Evolutionary conservation across 2,888 invertebrate species (phyloP), one percentile per base, ranked within the genome.

Genomic region (Tipula helvola): DNA sequence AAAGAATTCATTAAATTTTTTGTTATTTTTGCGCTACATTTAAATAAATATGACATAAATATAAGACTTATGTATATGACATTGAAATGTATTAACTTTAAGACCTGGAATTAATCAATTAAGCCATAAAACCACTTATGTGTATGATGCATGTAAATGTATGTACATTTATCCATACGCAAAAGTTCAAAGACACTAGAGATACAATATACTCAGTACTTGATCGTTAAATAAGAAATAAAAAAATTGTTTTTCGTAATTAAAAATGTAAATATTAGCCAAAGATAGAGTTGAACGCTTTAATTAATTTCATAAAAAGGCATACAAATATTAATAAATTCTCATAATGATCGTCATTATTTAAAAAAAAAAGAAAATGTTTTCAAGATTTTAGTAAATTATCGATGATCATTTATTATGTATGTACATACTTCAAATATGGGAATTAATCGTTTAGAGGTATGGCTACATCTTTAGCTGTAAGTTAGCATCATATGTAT

Each of bases 261-360:
- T 71, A 71, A 71, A 71, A 71, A 71, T 71, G 71, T 71, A 71
- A 71, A 71, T 71, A 71, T 71, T 71, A 71, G 71, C 71, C 71
- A 71, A 71, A 71, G 71, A 71, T 71, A 18, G 71, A 71, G 71
- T 71, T 71, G 71, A 71, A 71, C 71, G 71, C 71, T 71, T 71
- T 71, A 71, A 71, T 71, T 71, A 71, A 71, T 71, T 71, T 71
- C 28, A 71, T 71, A 71, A 71, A 52, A 28, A 71, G 71, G 71
- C 71, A 71, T 71, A 71, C 28, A 71, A 28, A 71, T 71, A 71
- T 71, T 71, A 71, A 71, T 71, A 71, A 71, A 71, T 71, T 71
- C 71, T 71, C 18, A 71, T 71, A 71, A 71, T 71, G 71, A 71
- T 71, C 71, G 71, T 71, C 71, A 71, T 71, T 71, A 71, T 71